phyloP scores from a whole-genome alignment of 2,888 invertebrate species.

The Nephrotoma appendiculata region DNA sequence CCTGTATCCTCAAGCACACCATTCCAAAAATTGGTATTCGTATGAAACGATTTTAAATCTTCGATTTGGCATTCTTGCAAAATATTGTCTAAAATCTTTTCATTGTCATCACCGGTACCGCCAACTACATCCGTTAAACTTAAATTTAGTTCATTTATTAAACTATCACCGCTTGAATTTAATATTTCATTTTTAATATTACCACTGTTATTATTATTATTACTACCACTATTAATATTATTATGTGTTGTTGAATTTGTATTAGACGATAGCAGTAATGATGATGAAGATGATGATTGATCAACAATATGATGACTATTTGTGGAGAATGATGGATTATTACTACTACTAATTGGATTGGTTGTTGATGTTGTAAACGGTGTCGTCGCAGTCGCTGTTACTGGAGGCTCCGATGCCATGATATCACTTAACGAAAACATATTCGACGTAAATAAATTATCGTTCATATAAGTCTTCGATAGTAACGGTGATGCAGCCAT shows the following conservation, averaged over 20 bases:
- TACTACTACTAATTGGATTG: neutral
- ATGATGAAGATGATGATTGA: neutral
- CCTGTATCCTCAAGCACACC: conserved; percentile 31
- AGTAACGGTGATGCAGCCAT: conserved; percentile 12
- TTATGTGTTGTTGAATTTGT: neutral
- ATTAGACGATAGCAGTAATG: neutral
- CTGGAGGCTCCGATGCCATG: conserved; percentile 12
- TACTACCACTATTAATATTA: neutral
- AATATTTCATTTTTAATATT: conserved; percentile 25
- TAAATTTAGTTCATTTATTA: conserved; percentile 27
- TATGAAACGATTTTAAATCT: conserved; percentile 29
- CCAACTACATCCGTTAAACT: conserved; percentile 18
- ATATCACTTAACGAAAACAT: conserved; percentile 28
- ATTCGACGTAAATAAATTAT: conserved; percentile 22
- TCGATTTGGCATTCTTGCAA: conserved; percentile 32
- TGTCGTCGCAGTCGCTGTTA: neutral
- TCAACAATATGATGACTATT: neutral
- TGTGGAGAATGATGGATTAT: neutral
- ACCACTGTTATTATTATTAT: neutral
- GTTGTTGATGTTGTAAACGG: neutral
- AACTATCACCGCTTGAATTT: conserved; percentile 30
- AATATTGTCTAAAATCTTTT: conserved; percentile 32
- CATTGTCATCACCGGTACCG: conserved; percentile 24
- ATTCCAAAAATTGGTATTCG: conserved; percentile 32
- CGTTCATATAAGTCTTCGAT: conserved; percentile 11